Base-by-base conservation (phyloP, 2,797 vertebrate genomes). In the Chloroceryle amazona region DNA sequence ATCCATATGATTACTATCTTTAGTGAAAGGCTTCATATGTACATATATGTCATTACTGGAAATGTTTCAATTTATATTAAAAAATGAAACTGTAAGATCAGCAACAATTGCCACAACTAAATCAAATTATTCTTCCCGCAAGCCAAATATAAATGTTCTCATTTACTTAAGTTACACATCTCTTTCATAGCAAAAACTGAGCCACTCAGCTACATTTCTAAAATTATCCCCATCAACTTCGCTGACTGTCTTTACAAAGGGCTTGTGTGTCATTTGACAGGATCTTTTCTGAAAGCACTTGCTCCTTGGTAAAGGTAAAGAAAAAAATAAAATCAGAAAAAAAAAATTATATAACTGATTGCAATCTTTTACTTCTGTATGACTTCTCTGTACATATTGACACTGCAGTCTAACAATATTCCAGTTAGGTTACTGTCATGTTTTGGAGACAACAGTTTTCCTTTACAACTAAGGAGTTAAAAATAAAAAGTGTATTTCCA, bases 61-160 rank as follows among this genome's bases (percentile, higher is more conserved):
- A 94, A 91, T 66, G 80, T 91, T 95, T 96, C 87, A 73, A 91
- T 95, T 94, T 91, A 88, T 94, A 95, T 91, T 91, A 96, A 90
- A 90, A 95, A 95, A 93, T 81, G 58, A 95, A 96, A 95, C 76
- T 95, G 76, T 93, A 90, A 86, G 55, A 95, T 95, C 94, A 95
- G 91, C 91, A 96, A 88, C 73, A 86, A 95, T 88, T 90, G 80
- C 58, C 35, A 95, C 51, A 86, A 90, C 35, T 70, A 96, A 93
- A 95, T 84, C 87, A 90, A 88, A 90, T 58, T 19, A 81, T 82
- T 91, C 67, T 70, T 96, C 86, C 89, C 10, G 3, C 67, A 91
- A 93, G 79, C 52, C 57, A 95, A 83, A 90, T 63, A 92, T 20
- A 96, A 94, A 95, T 54, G 63, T 82, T 89, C 89, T 80, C 73